These are phyloP conservation scores for Prosapia bicincta DNA, from an alignment of 2,888 invertebrate genomes.

Conservation along the genomic window DNA sequence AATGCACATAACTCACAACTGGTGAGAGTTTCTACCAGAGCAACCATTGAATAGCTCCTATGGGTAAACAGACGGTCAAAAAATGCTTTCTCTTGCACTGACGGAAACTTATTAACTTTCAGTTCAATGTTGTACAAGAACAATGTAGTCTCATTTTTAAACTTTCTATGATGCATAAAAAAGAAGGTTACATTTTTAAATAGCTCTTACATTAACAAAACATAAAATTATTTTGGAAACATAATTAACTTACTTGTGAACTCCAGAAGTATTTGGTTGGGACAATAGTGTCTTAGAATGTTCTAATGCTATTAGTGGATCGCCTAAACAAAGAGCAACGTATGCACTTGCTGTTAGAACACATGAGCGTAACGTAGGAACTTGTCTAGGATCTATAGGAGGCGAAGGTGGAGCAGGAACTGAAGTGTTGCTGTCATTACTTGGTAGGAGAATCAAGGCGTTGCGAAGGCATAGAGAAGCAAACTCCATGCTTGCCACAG, in stretches of 20 bases:
- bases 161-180: no score
- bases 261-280: conserved; percentile 67
- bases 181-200: no score
- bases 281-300: conserved; percentile 71
- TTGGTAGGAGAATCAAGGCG: conserved; percentile 63
- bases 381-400: conserved; percentile 33
- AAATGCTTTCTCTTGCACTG: no score
- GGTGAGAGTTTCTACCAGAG: no score
- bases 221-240: no score
- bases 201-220: no score
- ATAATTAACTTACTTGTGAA: conserved; percentile 56
- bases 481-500: conserved; percentile 85
- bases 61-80: no score
- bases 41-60: no score
- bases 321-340: conserved; percentile 78
- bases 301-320: conserved; percentile 73
- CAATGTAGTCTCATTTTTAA: no score
- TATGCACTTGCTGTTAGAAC: conserved; percentile 79
- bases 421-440: conserved; percentile 20
- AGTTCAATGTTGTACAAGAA: no score
- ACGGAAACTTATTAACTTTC: no score
- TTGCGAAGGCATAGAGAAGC: conserved; percentile 84
- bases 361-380: conserved; percentile 49
- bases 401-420: conserved; percentile 33
- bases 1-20: no score